Evolutionary conservation across 1,140 invertebrate genomes (phyloP), one percentile per base, ranked within the genome.

Genomic region (Drosophila setifemur): DNA sequence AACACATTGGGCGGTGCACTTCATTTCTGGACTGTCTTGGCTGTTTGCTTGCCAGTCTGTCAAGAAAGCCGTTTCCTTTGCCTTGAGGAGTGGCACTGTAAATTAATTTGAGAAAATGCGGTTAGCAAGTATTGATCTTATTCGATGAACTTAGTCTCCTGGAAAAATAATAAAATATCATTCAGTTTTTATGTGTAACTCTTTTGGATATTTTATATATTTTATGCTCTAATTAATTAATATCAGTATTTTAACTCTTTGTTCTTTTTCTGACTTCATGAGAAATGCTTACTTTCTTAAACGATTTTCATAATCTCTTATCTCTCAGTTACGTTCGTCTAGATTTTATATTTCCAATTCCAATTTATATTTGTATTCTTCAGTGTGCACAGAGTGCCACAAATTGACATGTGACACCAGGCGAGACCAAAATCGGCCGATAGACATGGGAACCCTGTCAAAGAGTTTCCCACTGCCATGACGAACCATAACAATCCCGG

Each of bases 341-440:
- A n/a, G n/a, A n/a, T n/a, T n/a, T 37, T 16, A 53, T 72, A 45
- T 55, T 54, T 21, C 12, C 14, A n/a, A n/a, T n/a, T n/a, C n/a
- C n/a, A n/a, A n/a, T n/a, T n/a, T n/a, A n/a, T n/a, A n/a, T n/a
- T n/a, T n/a, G n/a, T n/a, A n/a, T n/a, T n/a, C n/a, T n/a, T n/a
- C 35, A 74, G 53, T 44, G 37, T 58, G 33, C 12, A 42, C 8
- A 1, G 49, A 23, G 19, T 53, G 57, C 48, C 73, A 73, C 75
- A 81, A 79, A 85, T 85, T 85, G 81, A 85, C 81, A 85, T 85
- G 81, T 85, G 81, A 86, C 81, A 85, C 72, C 79, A 45, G 54
- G 29, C 57, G 48, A 63, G 26, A 58, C 72, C 48, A 54, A 26
- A 61, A 33, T 53, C 23, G 26, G 16, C 12, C 23, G 18, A 37